A percentile compares a stretch with the other conserved stretches of the same genome.
These are phyloP conservation scores for Aplocera efformata DNA, from an alignment of 2,888 invertebrate genomes.

Conservation along the genomic window DNA sequence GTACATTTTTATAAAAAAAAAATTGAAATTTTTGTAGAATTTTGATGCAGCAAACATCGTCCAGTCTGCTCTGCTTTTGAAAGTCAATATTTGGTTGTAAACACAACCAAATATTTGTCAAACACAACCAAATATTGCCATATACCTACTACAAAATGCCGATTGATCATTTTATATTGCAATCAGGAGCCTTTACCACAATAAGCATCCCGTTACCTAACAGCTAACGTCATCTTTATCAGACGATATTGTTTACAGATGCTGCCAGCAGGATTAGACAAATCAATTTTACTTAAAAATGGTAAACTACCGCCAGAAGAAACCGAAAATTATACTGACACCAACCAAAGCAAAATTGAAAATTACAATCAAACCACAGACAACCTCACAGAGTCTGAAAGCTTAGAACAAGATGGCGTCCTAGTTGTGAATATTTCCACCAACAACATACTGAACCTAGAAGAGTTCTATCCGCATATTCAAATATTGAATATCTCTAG, in stretches of 20 bases:
- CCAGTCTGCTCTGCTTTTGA: too few species aligned
- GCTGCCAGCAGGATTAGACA: conserved; percentile 65
- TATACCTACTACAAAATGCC: too few species aligned
- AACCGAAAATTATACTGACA: conserved; percentile 44
- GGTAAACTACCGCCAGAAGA: conserved; percentile 65
- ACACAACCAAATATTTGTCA: too few species aligned
- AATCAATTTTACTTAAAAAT: conserved; percentile 65
- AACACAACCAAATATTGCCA: too few species aligned
- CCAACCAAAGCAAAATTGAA: conserved; percentile 47
- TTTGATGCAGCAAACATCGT: too few species aligned
- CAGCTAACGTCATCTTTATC: too few species aligned
- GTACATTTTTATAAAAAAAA: too few species aligned
- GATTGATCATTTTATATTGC: too few species aligned
- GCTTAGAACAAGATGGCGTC: conserved; percentile 74
- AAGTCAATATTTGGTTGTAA: too few species aligned
- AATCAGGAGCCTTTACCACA: too few species aligned
- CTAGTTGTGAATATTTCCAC: conserved; percentile 70
- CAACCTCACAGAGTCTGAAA: conserved; percentile 71
- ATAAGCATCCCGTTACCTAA: too few species aligned
- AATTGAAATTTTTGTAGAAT: too few species aligned
- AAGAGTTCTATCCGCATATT: conserved; percentile 66
- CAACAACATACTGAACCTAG: conserved; percentile 69
- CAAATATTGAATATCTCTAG: conserved; percentile 61
- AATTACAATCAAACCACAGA: conserved; percentile 57
- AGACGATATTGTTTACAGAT: conserved; percentile 56